Conservation (phyloP, 1,140 invertebrate species). For the Listronotus oregonensis region DNA sequence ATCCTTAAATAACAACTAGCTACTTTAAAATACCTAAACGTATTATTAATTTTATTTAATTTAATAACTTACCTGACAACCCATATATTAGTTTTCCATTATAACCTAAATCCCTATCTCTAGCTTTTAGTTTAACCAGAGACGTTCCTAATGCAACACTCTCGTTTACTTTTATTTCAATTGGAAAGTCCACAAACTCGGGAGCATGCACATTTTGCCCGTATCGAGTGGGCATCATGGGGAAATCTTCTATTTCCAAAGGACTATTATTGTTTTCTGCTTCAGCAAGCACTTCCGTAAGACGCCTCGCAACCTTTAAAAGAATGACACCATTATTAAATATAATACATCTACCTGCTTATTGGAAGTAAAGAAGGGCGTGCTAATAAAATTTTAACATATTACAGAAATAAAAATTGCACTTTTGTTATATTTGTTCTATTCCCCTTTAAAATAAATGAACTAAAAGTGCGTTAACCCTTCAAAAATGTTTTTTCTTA, state of each 20-base stretch:
- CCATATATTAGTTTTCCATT: constrained; percentile 89
- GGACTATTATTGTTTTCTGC: constrained; percentile 81
- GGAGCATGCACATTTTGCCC: constrained; percentile 85
- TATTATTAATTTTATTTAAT: background rate
- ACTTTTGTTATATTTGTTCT: too few relatives aligned
- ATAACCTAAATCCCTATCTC: constrained; percentile 87
- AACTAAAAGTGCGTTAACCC: too few relatives aligned
- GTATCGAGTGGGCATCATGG: constrained; percentile 79
- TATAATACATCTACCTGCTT: too few relatives aligned
- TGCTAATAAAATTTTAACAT: too few relatives aligned
- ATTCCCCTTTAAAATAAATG: too few relatives aligned
- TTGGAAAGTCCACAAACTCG: constrained; percentile 77
- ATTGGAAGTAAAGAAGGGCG: too few relatives aligned
- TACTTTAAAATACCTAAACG: too few relatives aligned
- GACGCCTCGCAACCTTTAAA: constrained; percentile 64
- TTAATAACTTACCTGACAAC: constrained; percentile 63
- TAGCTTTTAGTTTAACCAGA: constrained; percentile 73
- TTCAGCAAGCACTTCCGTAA: constrained; percentile 78
- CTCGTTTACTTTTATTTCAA: constrained; percentile 83
- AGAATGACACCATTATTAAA: background rate
- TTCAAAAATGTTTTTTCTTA: too few relatives aligned
- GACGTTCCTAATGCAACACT: constrained; percentile 78
- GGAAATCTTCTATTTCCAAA: constrained; percentile 68
- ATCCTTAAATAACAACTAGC: too few relatives aligned
- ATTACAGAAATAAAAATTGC: too few relatives aligned